These are phyloP conservation scores for Platycnemis pennipes DNA, from an alignment of 2,888 invertebrate species.

Conservation along the genomic window DNA sequence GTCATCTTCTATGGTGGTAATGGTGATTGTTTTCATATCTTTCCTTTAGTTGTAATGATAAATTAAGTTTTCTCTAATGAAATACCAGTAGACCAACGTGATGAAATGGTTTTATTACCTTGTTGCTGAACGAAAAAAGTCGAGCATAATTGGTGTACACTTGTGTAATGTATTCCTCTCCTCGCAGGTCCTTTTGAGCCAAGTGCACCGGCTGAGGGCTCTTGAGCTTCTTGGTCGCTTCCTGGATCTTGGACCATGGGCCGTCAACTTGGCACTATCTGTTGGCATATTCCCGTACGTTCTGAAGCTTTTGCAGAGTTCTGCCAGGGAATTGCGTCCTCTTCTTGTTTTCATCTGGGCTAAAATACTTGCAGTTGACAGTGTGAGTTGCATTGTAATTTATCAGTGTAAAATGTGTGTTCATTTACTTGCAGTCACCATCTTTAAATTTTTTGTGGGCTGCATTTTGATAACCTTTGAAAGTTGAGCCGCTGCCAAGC, in stretches of 20 bases:
- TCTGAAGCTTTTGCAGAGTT: constrained; percentile 96
- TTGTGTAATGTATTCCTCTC: neutral
- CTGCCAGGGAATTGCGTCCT: constrained; percentile 94
- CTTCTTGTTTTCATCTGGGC: constrained; percentile 99
- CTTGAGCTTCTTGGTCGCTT: constrained; percentile 96
- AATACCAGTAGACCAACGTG: neutral
- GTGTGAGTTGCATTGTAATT: constrained; percentile 82
- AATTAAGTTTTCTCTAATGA: no score
- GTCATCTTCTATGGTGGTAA: no score
- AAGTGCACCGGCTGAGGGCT: constrained; percentile 95
- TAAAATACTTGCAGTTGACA: constrained; percentile 97
- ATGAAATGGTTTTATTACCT: neutral
- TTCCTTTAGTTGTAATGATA: no score
- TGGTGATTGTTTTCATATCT: no score
- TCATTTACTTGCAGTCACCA: neutral
- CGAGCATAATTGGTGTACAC: neutral
- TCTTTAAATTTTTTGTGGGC: no score
- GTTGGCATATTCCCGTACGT: constrained; percentile 99
- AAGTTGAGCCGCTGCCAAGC: no score
- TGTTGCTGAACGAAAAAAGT: neutral
- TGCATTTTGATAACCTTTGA: no score
- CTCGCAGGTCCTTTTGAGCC: constrained; percentile 80
- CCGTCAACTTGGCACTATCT: constrained; percentile 96
- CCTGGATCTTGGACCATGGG: constrained; percentile 97
- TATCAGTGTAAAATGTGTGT: neutral